Base-by-base conservation (phyloP, 2,797 vertebrate genomes). In the Enteromius fasciolatus region DNA sequence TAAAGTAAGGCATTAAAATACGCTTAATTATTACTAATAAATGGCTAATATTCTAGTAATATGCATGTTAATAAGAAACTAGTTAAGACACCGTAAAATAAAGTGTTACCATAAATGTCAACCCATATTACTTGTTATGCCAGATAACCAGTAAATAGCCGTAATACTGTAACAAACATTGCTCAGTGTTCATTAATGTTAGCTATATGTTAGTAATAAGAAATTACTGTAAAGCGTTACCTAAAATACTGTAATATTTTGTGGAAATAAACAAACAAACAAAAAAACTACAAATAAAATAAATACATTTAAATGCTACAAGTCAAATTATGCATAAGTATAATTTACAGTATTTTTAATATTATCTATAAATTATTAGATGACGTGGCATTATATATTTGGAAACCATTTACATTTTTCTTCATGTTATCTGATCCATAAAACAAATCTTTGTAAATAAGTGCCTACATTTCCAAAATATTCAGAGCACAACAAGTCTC, bases 361-460 rank as follows among this genome's bases (percentile, higher is more conserved):
- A 57, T 20, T 23, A 9, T 57, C n/a, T 4, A 57, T 57, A 11
- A 4, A 57, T 23, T n/a, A 4, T 54, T 54, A 23, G 31, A 36
- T 23, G 11, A 74, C 9, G 3, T 18, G 28, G 9, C 14, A 0
- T 70, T 7, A 72, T 59, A 25, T 59, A 25, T 59, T 14, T 25
- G 23, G 57, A 25, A 59, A 59, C 57, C 46, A 54, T 73, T 72
- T 36, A 73, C 2, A 28, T 28, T 33, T 73, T 73, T 73, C 3
- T 50, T 33, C 5, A 73, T 36, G 28, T 17, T 20, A n/a, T 33
- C 52, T 52, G 18, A 36, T 54, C 28, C 20, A 28, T 52, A 54
- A 52, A 73, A 73, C 48, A 52, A 23, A 70, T 5, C 46, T 52
- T 52, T 73, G 28, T 14, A 52, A 54, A 74, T 54, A 36, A 39